Base-by-base conservation (phyloP, 2,113 vertebrate genomes). In the Mugil cephalus region DNA sequence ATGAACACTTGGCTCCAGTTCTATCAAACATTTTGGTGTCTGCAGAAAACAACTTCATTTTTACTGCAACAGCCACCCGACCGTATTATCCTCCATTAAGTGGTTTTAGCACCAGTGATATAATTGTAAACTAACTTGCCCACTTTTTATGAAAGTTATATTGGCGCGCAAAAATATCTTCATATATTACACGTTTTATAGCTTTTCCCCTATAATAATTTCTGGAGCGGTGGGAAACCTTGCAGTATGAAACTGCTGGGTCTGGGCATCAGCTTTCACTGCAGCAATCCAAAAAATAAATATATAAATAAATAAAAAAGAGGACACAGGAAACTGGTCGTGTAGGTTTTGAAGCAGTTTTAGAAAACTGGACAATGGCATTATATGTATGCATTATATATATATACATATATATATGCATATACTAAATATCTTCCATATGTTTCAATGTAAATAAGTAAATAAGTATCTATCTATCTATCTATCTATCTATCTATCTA, bases 1-100 rank as follows among this genome's bases (percentile, higher is more conserved):
- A 69, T 58, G 65, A 84, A 82, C 50, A 53, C 58, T 54, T 61
- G 40, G 46, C 61, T 74, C 15, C 30, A 17, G 61, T 14, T 35
- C 46, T 1, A 13, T 63, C 45, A 62, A 14, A 42, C 21, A 3
- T 50, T 63, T 51, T 50, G 4, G 34, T 40, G 2, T 46, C 39
- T 65, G 21, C 6, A 34, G 34, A 65, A 56, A 30, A 54, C 21
- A 8, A 14, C 11, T 69, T 1, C 2, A 8, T 74, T n/a, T 64
- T 74, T 60, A 69, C 24, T 50, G 30, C n/a, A 15, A 15, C 36
- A 10, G 30, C 15, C 0, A 46, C 2, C 13, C 43, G 11, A 36
- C 7, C 1, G 0, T 47, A 52, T 51, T 15, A 17, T 30, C 24
- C 24, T 30, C 40, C 12, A 55, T 36, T 24, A 14, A 36, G 11